Percentiles rank a stretch among this genome's conserved stretches.
Conservation (phyloP, 1,140 invertebrate species). For the Heliconius congener region DNA sequence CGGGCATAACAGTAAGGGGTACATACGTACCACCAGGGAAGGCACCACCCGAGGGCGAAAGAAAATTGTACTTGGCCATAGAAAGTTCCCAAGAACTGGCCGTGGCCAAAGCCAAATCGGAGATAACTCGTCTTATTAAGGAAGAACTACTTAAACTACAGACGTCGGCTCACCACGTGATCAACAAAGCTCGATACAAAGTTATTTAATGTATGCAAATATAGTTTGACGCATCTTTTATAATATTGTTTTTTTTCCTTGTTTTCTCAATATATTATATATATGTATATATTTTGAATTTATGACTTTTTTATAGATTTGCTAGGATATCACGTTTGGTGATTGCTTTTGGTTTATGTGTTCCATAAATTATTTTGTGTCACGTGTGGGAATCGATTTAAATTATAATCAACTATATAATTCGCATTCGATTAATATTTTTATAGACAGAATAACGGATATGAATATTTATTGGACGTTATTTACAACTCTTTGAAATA, state of each 20-base stretch:
- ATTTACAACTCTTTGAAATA: not conserved
- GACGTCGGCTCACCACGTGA: slow-evolving; percentile 91
- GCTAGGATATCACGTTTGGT: not conserved
- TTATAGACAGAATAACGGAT: not conserved
- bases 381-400: not conserved
- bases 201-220: slow-evolving; percentile 86
- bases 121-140: slow-evolving; percentile 98
- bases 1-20: slow-evolving; percentile 98
- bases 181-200: slow-evolving; percentile 97
- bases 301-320: not conserved
- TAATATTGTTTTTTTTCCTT: slow-evolving; percentile 41
- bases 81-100: slow-evolving; percentile 98
- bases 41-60: slow-evolving; percentile 94
- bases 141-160: slow-evolving; percentile 97
- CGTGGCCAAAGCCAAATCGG: slow-evolving; percentile 98
- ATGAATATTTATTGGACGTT: not conserved
- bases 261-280: slow-evolving; percentile 3
- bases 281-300: not conserved
- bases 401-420: not conserved
- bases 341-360: not conserved
- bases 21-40: slow-evolving; percentile 97
- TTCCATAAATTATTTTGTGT: not conserved
- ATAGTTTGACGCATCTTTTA: slow-evolving; percentile 46
- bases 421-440: not conserved
- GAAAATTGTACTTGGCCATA: slow-evolving; percentile 99